Conservation (phyloP, 2,113 vertebrate species). For the Aspidoscelis tigris region DNA sequence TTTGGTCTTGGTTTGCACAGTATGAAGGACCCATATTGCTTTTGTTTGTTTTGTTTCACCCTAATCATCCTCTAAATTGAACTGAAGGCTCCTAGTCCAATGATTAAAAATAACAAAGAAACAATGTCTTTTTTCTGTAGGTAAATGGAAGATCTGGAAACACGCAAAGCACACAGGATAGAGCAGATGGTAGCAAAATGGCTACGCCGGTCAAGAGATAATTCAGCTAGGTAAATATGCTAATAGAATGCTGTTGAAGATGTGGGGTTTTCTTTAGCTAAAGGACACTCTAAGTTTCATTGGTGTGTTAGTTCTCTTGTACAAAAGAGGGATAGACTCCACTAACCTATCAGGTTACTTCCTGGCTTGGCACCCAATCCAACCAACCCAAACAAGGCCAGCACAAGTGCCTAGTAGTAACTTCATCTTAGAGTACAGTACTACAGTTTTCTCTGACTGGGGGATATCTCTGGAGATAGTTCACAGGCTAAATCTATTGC, state of each 20-base stretch:
- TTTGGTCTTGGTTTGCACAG: too few relatives aligned
- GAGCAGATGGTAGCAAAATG: conserved; percentile 97
- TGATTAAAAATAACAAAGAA: background rate
- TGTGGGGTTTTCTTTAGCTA: background rate
- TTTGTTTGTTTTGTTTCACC: background rate
- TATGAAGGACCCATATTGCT: too few relatives aligned
- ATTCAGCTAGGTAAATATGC: conserved; percentile 82
- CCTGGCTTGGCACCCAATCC: background rate
- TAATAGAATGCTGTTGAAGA: background rate
- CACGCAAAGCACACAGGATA: conserved; percentile 87
- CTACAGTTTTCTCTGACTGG: background rate
- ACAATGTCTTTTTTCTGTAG: conserved; percentile 65
- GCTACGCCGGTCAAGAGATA: conserved; percentile 91
- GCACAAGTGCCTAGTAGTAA: background rate
- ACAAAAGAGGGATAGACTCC: too few relatives aligned
- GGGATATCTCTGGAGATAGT: background rate
- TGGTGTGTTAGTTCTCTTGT: too few relatives aligned
- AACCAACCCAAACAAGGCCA: background rate
- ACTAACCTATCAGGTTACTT: background rate
- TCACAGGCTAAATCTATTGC: background rate
- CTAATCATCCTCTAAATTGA: background rate
- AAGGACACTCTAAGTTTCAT: background rate
- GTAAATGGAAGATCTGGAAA: conserved; percentile 97
- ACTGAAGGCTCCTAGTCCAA: background rate
- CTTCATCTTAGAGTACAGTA: background rate